A percentile compares a stretch with the other conserved stretches of the same genome.
phyloP scores from a whole-genome alignment of 2,888 invertebrate genomes.

The Carpatolechia fugitivella region DNA sequence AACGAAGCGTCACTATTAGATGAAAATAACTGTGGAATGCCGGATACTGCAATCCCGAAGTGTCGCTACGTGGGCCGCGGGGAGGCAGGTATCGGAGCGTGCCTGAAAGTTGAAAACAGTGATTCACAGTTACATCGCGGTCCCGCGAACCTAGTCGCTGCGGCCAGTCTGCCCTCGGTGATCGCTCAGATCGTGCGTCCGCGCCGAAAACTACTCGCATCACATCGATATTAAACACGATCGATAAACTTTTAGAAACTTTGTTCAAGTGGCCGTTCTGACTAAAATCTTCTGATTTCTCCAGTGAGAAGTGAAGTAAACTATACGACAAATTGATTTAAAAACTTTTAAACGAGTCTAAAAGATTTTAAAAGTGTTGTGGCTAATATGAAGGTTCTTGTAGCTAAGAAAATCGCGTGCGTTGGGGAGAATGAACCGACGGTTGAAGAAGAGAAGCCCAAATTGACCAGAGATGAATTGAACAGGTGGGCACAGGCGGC shows the following conservation, averaged over 20 bases:
- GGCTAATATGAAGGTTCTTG: constrained; percentile 64
- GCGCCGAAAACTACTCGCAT: constrained; percentile 13
- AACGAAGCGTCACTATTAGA: constrained; percentile 59
- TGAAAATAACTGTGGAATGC: constrained; percentile 73
- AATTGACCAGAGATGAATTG: constrained; percentile 62
- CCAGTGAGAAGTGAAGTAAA: background rate
- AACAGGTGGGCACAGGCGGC: constrained; percentile 49
- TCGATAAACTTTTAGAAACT: constrained; percentile 25
- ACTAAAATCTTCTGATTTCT: background rate
- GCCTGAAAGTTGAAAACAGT: constrained; percentile 5
- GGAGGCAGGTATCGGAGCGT: constrained; percentile 7
- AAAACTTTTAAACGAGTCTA: background rate
- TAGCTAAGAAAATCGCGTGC: constrained; percentile 58
- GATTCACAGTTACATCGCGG: constrained; percentile 2
- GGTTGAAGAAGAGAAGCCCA: constrained; percentile 46
- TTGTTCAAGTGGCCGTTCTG: constrained; percentile 17
- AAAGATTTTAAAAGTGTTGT: constrained; percentile 10
- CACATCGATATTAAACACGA: constrained; percentile 55
- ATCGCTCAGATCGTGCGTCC: constrained; percentile 15
- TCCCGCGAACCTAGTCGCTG: background rate
- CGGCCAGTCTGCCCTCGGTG: constrained; percentile 26
- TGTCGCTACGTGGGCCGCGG: constrained; percentile 13
- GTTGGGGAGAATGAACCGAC: constrained; percentile 63
- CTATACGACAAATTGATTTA: background rate
- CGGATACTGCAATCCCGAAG: constrained; percentile 62